A percentile compares a stretch with the other conserved stretches of the same genome.
phyloP scores from a whole-genome alignment of 2,888 invertebrate genomes.

The Mycalesis mineus region DNA sequence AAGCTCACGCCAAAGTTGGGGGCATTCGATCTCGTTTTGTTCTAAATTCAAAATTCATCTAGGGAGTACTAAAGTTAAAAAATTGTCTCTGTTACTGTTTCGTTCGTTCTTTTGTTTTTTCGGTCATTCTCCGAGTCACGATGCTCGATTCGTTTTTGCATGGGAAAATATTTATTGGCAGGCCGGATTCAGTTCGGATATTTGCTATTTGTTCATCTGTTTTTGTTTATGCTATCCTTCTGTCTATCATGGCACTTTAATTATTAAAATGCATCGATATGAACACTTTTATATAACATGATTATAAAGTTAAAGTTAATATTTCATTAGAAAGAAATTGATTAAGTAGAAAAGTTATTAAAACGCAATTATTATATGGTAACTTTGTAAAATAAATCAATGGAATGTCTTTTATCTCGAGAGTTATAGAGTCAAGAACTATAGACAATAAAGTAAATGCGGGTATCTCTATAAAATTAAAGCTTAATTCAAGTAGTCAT shows the following conservation, averaged over 20 bases:
- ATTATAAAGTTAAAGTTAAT: too few relatives aligned
- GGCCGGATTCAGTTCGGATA: not conserved
- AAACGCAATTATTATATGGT: too few relatives aligned
- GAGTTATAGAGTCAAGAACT: not conserved
- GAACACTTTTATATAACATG: too few relatives aligned
- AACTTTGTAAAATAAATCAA: slow-evolving; percentile 3
- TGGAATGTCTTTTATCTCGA: not conserved
- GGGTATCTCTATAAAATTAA: slow-evolving; percentile 59
- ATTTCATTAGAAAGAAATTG: too few relatives aligned
- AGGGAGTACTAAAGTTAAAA: slow-evolving; percentile 60
- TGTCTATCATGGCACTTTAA: not conserved
- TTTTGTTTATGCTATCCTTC: not conserved
- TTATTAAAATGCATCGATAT: too few relatives aligned
- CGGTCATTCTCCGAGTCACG: slow-evolving; percentile 18
- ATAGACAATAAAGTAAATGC: slow-evolving; percentile 40
- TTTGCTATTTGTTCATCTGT: not conserved
- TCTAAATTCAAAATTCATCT: slow-evolving; percentile 64
- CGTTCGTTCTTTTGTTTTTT: slow-evolving; percentile 37
- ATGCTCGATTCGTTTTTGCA: slow-evolving; percentile 27
- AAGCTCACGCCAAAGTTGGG: slow-evolving; percentile 54
- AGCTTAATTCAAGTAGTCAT: slow-evolving; percentile 48
- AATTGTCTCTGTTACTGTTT: slow-evolving; percentile 45
- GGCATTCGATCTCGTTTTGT: slow-evolving; percentile 64
- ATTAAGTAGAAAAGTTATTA: too few relatives aligned
- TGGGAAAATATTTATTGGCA: not conserved